Conservation (phyloP, 2,888 invertebrate genomes). For the Amiota minor region DNA sequence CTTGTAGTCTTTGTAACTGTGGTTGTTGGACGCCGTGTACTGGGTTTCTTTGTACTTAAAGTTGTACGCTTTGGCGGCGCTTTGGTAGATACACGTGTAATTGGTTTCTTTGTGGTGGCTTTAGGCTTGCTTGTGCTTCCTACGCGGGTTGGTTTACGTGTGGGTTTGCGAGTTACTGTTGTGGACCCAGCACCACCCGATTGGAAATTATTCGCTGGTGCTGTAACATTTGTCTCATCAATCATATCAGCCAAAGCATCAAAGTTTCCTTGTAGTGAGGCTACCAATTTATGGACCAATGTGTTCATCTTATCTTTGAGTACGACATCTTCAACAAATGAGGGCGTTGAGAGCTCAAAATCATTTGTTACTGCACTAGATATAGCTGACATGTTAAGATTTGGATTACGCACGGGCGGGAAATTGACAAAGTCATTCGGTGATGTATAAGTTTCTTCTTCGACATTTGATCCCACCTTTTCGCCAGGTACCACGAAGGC, state of each 20-base stretch:
- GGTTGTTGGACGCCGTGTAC: conserved; percentile 65
- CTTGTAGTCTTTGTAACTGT: conserved; percentile 73
- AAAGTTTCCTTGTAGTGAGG: conserved; percentile 87
- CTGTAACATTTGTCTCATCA: conserved; percentile 74
- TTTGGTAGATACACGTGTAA: conserved; percentile 65
- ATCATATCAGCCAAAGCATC: conserved; percentile 86
- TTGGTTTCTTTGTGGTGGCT: conserved; percentile 69
- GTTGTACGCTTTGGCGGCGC: conserved; percentile 61
- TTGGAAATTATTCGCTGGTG: conserved; percentile 53
- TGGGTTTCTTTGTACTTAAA: conserved; percentile 64
- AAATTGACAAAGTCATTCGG: conserved; percentile 84
- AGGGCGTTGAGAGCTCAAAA: conserved; percentile 83
- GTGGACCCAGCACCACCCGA: conserved; percentile 44
- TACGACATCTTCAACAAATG: conserved; percentile 83
- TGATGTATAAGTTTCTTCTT: conserved; percentile 78
- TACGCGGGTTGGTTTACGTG: conserved; percentile 60
- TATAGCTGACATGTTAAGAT: conserved; percentile 80
- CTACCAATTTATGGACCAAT: conserved; percentile 88
- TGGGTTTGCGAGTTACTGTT: conserved; percentile 62
- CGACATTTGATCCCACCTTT: conserved; percentile 55
- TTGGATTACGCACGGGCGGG: conserved; percentile 89
- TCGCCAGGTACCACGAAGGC: conserved; percentile 70
- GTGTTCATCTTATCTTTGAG: conserved; percentile 86
- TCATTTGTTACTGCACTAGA: conserved; percentile 76
- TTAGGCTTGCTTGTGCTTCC: conserved; percentile 58